Conservation (phyloP, 2,888 invertebrate genomes). For the Pheosia tremula region DNA sequence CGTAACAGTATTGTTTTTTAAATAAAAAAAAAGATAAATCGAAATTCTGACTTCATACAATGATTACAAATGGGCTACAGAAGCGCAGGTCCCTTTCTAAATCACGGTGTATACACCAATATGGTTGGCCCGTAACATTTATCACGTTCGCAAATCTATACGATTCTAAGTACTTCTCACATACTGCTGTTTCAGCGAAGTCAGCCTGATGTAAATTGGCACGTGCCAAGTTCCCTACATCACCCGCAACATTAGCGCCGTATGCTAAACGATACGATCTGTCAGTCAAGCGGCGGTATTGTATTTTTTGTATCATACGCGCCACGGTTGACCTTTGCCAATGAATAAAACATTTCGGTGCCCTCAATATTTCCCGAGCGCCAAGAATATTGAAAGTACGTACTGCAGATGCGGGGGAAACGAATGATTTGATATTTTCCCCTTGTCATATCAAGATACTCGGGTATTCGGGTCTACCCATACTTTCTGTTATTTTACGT, state of each 20-base stretch:
- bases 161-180: background rate
- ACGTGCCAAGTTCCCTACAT: constrained; percentile 5
- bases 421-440: constrained; percentile 37
- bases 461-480: background rate
- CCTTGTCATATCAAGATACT: constrained; percentile 4
- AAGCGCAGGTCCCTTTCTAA: too few species aligned
- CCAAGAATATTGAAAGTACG: constrained; percentile 34
- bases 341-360: constrained; percentile 55
- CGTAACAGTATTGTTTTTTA: too few species aligned
- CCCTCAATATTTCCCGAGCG: constrained; percentile 36
- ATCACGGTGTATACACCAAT: too few species aligned
- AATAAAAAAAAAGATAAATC: too few species aligned
- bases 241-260: background rate
- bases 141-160: too few species aligned
- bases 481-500: constrained; percentile 5
- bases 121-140: too few species aligned
- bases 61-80: too few species aligned
- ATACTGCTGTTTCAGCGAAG: background rate
- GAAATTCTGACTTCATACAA: too few species aligned
- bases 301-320: constrained; percentile 39
- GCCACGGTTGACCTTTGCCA: constrained; percentile 40
- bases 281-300: constrained; percentile 27
- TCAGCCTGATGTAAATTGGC: constrained; percentile 6
- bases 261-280: constrained; percentile 12
- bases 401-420: constrained; percentile 15